phyloP scores from a whole-genome alignment of 2,888 invertebrate species.

The Beris morrisii region DNA sequence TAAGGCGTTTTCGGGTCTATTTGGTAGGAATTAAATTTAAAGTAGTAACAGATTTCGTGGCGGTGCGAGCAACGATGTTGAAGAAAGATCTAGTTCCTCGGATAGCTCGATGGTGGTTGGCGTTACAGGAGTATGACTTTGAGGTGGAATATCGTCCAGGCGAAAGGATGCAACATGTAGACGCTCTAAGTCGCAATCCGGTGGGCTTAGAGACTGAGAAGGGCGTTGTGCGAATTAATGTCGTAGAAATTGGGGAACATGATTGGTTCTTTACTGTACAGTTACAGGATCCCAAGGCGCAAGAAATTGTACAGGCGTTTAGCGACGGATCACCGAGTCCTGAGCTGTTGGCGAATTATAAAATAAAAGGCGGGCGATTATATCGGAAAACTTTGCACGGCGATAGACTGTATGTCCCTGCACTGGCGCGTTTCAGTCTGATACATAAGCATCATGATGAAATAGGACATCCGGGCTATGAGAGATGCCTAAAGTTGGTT shows the following conservation, averaged over 20 bases:
- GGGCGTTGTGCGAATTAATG: slow-evolving; percentile 1
- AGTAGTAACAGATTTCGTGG: slow-evolving; percentile 20
- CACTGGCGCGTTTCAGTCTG: not conserved
- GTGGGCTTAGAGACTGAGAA: slow-evolving; percentile 1
- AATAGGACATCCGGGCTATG: slow-evolving; percentile 5
- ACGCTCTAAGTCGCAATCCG: slow-evolving; percentile 6
- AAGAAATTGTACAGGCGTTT: not conserved
- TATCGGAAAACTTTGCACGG: no score
- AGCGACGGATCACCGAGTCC: not conserved
- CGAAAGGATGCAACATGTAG: slow-evolving; percentile 4
- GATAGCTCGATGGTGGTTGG: no score
- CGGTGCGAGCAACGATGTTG: not conserved
- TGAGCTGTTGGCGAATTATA: no score
- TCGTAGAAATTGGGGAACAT: not conserved
- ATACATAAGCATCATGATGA: not conserved
- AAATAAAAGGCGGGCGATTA: no score
- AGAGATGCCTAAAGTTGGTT: no score
- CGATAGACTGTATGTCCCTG: not conserved
- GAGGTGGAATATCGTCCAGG: slow-evolving; percentile 2
- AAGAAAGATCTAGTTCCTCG: slow-evolving; percentile 2
- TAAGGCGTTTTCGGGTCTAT: no score
- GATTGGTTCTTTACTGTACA: slow-evolving; percentile 11
- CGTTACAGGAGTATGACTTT: no score
- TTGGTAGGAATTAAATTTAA: slow-evolving; percentile 15
- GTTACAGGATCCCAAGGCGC: slow-evolving; percentile 6